Evolutionary conservation across 2,888 invertebrate species (phyloP).

Genomic region (Clepsis dumicolana): DNA sequence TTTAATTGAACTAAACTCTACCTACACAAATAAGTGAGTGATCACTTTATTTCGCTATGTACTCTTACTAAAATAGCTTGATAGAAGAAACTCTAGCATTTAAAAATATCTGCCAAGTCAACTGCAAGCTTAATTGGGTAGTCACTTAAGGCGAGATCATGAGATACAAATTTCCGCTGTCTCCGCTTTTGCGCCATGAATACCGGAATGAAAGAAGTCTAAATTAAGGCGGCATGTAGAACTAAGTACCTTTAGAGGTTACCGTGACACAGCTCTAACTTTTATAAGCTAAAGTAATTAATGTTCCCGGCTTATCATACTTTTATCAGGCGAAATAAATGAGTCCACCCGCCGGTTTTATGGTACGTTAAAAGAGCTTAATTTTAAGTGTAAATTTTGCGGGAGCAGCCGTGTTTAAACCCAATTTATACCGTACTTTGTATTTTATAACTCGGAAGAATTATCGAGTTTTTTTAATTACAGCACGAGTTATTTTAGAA

Average conservation of each 20-base stretch:
- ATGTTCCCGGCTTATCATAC: conserved; percentile 42
- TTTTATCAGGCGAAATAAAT: conserved; percentile 43
- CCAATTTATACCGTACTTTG: conserved; percentile 37
- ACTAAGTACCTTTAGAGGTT: conserved; percentile 16
- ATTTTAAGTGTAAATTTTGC: conserved; percentile 41
- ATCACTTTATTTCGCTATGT: too few species aligned
- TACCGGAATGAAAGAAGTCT: conserved; percentile 26
- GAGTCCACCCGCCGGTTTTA: conserved; percentile 39
- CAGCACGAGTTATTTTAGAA: conserved; percentile 4
- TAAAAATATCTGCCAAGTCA: conserved; percentile 1
- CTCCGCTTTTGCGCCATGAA: conserved; percentile 4
- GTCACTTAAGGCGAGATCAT: neutral
- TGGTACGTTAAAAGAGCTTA: conserved; percentile 42
- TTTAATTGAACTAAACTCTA: too few species aligned
- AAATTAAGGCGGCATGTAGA: conserved; percentile 24
- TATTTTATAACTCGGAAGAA: conserved; percentile 29
- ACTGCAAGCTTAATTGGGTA: neutral
- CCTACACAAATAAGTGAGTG: too few species aligned
- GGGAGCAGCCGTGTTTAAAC: conserved; percentile 38
- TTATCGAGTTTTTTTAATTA: conserved; percentile 30
- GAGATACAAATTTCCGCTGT: conserved; percentile 6
- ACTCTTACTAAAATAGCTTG: too few species aligned
- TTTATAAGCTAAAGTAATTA: conserved; percentile 39
- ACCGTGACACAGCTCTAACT: conserved; percentile 28
- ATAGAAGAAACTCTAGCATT: too few species aligned